Percentiles rank a stretch among this genome's conserved stretches.
These are phyloP conservation scores for Narcine bancroftii DNA, from an alignment of 2,113 vertebrate genomes.

Conservation along the genomic window DNA sequence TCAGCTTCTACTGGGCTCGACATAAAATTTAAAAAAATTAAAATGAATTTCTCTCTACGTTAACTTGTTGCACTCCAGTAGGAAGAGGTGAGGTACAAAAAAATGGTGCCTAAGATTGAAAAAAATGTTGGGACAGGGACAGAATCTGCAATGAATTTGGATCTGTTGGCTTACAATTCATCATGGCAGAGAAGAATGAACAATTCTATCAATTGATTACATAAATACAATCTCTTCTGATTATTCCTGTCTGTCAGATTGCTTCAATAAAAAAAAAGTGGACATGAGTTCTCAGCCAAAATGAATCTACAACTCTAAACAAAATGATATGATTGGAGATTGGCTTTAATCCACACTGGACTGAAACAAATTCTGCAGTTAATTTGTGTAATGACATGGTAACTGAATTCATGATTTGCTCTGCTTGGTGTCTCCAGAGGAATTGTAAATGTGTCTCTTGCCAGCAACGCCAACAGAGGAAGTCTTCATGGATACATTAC, in stretches of 20 bases:
- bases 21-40: no score
- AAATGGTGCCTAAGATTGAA: no score
- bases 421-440: slow-evolving; percentile 17
- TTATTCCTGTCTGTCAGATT: background rate
- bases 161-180: no score
- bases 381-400: slow-evolving; percentile 32
- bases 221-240: no score
- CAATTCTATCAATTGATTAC: no score
- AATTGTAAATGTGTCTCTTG: slow-evolving; percentile 23
- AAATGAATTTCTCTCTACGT: no score
- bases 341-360: slow-evolving; percentile 2
- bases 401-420: slow-evolving; percentile 26
- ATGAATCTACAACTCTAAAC: background rate
- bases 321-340: background rate
- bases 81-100: no score
- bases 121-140: no score
- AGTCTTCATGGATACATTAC: background rate
- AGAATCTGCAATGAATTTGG: no score
- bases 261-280: background rate
- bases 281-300: background rate
- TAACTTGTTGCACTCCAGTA: no score
- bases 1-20: no score
- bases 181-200: no score
- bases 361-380: background rate
- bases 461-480: slow-evolving; percentile 15